Evolutionary conservation across 2,113 vertebrate genomes (phyloP).

Genomic region (Poicephalus meyeri): DNA sequence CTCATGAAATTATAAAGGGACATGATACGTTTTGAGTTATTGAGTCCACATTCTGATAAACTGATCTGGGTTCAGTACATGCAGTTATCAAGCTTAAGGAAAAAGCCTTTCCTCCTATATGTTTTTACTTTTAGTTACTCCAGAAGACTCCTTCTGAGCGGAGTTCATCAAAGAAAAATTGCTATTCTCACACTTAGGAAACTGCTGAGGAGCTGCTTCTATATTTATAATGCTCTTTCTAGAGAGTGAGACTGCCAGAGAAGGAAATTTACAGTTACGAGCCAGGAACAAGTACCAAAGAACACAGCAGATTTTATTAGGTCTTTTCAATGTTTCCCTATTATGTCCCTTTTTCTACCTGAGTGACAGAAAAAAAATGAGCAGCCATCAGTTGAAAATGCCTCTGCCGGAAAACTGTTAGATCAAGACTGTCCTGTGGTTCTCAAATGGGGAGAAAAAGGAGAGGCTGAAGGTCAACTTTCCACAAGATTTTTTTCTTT

Average conservation of each 20-base stretch:
- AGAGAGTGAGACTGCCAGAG: fast-evolving
- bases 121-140: neutral
- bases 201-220: fast-evolving
- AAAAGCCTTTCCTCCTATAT: neutral
- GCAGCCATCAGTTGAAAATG: neutral
- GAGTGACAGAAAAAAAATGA: neutral
- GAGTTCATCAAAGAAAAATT: neutral
- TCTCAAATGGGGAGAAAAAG: neutral
- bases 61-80: neutral
- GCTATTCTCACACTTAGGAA: neutral
- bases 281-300: neutral
- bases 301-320: neutral
- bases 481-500: neutral
- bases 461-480: neutral
- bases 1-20: neutral
- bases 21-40: neutral
- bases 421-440: too few relatives aligned
- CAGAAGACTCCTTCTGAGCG: neutral
- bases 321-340: neutral
- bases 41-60: neutral
- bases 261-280: neutral
- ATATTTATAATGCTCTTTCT: fast-evolving
- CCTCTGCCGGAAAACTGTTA: neutral
- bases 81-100: neutral
- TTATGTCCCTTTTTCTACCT: neutral